Evolutionary conservation across 2,888 invertebrate genomes (phyloP), one percentile per base, ranked within the genome.

Genomic region (Athalia circularis): DNA sequence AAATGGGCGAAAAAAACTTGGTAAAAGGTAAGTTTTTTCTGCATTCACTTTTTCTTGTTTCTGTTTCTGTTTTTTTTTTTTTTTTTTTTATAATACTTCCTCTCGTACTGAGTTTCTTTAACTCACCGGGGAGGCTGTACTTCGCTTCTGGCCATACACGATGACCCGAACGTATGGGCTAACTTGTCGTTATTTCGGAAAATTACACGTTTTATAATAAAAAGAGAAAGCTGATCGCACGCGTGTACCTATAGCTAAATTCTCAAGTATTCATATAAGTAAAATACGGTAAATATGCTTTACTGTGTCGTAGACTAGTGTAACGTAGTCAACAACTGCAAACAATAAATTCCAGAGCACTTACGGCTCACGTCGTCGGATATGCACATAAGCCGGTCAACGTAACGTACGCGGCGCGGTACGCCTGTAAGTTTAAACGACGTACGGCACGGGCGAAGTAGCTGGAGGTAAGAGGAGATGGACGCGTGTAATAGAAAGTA

Each of bases 11-110:
- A 85, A 83, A 83, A 83, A 86, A 85, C 85, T 86, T 86, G 81
- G 84, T 86, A 84, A 87, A 85, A 86, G 84, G 83, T 82, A 85
- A 87, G 86, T 86, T 87, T n/a, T 59, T 59, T 59, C n/a, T 59
- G 4, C 59, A 54, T 68, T 52, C 3, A n/a, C 43, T 68, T n/a
- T 43, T n/a, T n/a, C n/a, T n/a, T n/a, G n/a, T n/a, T n/a, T n/a
- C n/a, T n/a, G n/a, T n/a, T n/a, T n/a, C n/a, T n/a, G n/a, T n/a
- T n/a, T n/a, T n/a, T n/a, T 50, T 9, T 11, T 52, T 43, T 54
- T 13, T 47, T 52, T 0, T 65, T 15, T 9, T 67, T 15, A 11
- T 29, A 29, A 29, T 29, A 29, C 2, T 29, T 29, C 29, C 29
- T 29, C 29, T 29, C 29, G 29, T 2, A 29, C 29, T 29, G 29